phyloP scores from a whole-genome alignment of 1,140 invertebrate species.

The Orussus abietinus region DNA sequence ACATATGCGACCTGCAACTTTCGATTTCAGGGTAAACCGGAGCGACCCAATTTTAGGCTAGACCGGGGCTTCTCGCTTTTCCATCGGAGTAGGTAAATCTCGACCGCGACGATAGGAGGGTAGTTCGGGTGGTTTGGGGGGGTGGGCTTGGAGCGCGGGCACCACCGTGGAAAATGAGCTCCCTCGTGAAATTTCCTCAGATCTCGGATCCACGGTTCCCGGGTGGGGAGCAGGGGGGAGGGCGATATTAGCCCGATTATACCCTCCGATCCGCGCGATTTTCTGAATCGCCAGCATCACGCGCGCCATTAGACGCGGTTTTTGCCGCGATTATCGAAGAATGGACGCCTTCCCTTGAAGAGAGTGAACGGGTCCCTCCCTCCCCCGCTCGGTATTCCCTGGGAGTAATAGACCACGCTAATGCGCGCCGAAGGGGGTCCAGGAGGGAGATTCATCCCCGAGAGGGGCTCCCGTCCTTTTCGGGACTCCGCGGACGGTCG shows the following conservation, averaged over 20 bases:
- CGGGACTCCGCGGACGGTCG: no score
- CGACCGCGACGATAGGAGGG: no score
- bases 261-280: conserved; percentile 35
- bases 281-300: conserved; percentile 37
- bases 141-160: conserved; percentile 36
- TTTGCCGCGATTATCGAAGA: conserved; percentile 24
- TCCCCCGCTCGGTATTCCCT: conserved; percentile 1
- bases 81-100: no score
- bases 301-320: conserved; percentile 31
- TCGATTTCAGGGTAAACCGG: no score
- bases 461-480: no score
- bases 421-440: no score
- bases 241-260: conserved; percentile 39
- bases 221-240: conserved; percentile 20
- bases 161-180: conserved; percentile 43
- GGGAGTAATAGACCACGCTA: no score
- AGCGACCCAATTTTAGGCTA: no score
- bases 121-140: conserved; percentile 17
- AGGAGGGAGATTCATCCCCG: no score
- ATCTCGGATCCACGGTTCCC: conserved; percentile 19
- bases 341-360: conserved; percentile 5
- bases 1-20: no score
- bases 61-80: no score
- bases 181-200: conserved; percentile 33
- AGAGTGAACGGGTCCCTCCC: neutral